phyloP scores from a whole-genome alignment of 2,888 invertebrate genomes.

The Atrina japonica region DNA sequence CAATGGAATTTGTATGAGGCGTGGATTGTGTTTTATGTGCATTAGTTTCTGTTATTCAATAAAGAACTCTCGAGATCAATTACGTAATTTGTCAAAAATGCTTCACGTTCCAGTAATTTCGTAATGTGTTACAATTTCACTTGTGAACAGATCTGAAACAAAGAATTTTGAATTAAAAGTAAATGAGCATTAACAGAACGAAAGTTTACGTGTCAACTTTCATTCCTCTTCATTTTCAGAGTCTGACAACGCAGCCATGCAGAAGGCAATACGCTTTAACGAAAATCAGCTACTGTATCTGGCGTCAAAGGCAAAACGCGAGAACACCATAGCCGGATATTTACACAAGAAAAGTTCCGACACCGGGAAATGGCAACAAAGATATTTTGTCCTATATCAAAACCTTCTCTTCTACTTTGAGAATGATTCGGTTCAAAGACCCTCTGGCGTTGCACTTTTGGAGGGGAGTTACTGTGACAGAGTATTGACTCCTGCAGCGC shows the following conservation, averaged over 20 bases:
- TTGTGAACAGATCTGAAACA: too few relatives aligned
- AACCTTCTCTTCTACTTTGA: constrained; percentile 96
- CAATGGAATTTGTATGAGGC: too few relatives aligned
- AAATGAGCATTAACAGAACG: too few relatives aligned
- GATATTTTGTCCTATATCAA: constrained; percentile 84
- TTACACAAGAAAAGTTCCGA: constrained; percentile 92
- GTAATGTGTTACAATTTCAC: too few relatives aligned
- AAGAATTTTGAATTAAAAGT: too few relatives aligned
- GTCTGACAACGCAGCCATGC: constrained; percentile 83
- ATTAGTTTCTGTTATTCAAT: too few relatives aligned
- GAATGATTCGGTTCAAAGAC: constrained; percentile 88
- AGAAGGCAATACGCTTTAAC: constrained; percentile 91
- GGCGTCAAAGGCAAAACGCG: constrained; percentile 92
- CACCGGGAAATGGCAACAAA: constrained; percentile 91
- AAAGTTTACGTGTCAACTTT: too few relatives aligned
- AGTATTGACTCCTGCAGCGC: constrained; percentile 70
- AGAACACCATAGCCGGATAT: constrained; percentile 91
- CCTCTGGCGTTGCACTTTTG: constrained; percentile 91
- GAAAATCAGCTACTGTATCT: constrained; percentile 90
- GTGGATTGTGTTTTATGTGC: too few relatives aligned
- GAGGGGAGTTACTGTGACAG: constrained; percentile 90
- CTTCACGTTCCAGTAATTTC: too few relatives aligned
- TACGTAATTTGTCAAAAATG: too few relatives aligned
- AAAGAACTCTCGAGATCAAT: too few relatives aligned
- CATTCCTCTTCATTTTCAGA: too few relatives aligned